A percentile compares a stretch with the other conserved stretches of the same genome.
These are phyloP conservation scores for Plemyria rubiginata DNA, from an alignment of 2,888 invertebrate genomes.

Conservation along the genomic window DNA sequence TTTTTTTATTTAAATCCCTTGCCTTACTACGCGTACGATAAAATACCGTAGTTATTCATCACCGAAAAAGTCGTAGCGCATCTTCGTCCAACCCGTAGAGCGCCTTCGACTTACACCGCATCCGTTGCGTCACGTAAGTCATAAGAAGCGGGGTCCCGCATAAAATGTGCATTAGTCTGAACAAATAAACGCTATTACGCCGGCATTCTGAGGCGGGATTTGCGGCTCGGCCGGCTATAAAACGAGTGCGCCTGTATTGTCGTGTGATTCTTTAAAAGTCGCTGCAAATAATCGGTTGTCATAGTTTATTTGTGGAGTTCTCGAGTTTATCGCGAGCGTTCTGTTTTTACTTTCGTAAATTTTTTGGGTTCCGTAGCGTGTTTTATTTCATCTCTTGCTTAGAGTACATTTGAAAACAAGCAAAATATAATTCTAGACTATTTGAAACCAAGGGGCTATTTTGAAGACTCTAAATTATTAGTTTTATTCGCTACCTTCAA, in stretches of 20 bases:
- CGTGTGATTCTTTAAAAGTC: constrained; percentile 32
- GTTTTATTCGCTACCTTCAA: too few species aligned
- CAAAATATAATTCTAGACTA: too few species aligned
- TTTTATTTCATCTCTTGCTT: too few species aligned
- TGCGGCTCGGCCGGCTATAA: constrained; percentile 65
- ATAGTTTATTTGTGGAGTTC: constrained; percentile 8
- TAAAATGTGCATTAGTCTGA: constrained; percentile 82
- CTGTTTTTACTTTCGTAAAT: not conserved
- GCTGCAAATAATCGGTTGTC: constrained; percentile 21
- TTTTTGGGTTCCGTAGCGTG: too few species aligned
- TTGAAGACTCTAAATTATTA: too few species aligned
- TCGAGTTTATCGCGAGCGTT: not conserved
- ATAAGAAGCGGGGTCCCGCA: constrained; percentile 75
- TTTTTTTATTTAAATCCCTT: too few species aligned
- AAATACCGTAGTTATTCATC: too few species aligned
- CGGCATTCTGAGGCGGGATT: constrained; percentile 66
- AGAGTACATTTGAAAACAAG: too few species aligned
- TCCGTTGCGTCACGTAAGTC: constrained; percentile 74
- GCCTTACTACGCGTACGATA: too few species aligned
- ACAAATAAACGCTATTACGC: constrained; percentile 81
- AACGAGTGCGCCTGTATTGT: constrained; percentile 52
- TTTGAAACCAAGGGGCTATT: too few species aligned
- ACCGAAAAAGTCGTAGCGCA: not conserved
- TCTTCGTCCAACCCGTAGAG: constrained; percentile 1
- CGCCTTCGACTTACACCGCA: constrained; percentile 40